Evolutionary conservation across 2,113 vertebrate genomes (phyloP), one percentile per base, ranked within the genome.

Genomic region (Oreotrochilus melanogaster): DNA sequence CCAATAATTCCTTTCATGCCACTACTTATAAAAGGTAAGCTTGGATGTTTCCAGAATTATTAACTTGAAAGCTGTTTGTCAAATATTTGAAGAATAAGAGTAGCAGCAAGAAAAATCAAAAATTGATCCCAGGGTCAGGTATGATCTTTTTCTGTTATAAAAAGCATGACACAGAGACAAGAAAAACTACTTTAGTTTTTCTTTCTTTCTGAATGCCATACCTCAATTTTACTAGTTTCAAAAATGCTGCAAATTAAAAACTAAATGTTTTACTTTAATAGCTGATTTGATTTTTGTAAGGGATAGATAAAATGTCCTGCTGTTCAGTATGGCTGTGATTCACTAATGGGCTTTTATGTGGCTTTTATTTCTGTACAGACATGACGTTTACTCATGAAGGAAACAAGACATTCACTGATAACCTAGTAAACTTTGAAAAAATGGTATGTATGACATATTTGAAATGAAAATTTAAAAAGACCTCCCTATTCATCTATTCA

Each of bases 341-440:
- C 80, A 58, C 79, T 97, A 96, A 97, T 78, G 91, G 60, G 89
- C 85, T 93, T 96, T 91, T 56, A 37, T 79, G 43, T 96, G 85
- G 74, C 86, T 97, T 98, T 90, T 96, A 80, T 97, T 98, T 96
- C 67, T 96, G 89, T 90, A 88, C 97, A 99, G 99, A 99, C 93
- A 99, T 99, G 99, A 99, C 99, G 14, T 99, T 99, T 96, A 99
- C 99, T 96, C 99, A 99, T 60, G 99, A 99, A 95, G 99, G 99
- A 82, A 99, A 99, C 98, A 99, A 99, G 98, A 99, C 99, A 0
- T 99, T 99, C 97, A 98, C 98, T 78, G 99, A 99, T 98, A 99
- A 97, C 97, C 98, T 99, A 96, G 99, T 99, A 97, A 99, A 99
- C 98, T 99, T 99, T 94, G 99, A 99, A 98, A 99, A 99, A 98